Evolutionary conservation across 2,888 invertebrate species (phyloP), one percentile per base, ranked within the genome.

Genomic region (Ornithoptera alexandrae): DNA sequence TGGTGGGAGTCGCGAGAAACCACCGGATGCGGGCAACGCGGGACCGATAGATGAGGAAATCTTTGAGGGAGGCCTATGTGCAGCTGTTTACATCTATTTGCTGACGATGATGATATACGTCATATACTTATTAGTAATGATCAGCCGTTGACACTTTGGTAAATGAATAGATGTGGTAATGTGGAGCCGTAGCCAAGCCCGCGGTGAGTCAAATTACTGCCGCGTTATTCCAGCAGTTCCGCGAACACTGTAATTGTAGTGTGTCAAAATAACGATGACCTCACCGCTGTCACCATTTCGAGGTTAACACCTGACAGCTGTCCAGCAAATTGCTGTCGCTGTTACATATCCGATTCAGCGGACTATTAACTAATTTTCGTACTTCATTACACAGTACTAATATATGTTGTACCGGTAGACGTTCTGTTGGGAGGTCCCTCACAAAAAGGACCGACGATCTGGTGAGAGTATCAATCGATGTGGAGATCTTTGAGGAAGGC

Each of bases 241-340:
- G 22, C 57, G 20, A 58, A 58, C 12, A 58, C 57, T 22, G 22
- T 58, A 58, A 58, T 58, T 58, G 57, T 22, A 22, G n/a, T 58
- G 57, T 58, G 57, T 58, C 57, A 58, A 58, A 53, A 53, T 53
- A 53, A 18, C 18, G 57, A 58, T 20, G 57, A 58, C 57, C 12
- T 20, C 57, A 22, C 22, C 57, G 1, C 0, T n/a, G 57, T 22
- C 57, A 22, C 10, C 53, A n/a, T 18, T n/a, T 15, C n/a, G n/a
- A 7, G n/a, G 15, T 58, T 58, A 22, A 58, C 10, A 22, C 4
- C 57, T 22, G 57, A 22, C 57, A 58, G 57, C 20, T 22, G 57
- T 58, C n/a, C n/a, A 6, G 15, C 53, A 53, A 53, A 53, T n/a
- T 18, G 18, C 53, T 53, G 53, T n/a, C n/a, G n/a, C 18, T 12